Evolutionary conservation across 1,140 invertebrate genomes (phyloP), one percentile per base, ranked within the genome.

Genomic region (Aphelinus certus): DNA sequence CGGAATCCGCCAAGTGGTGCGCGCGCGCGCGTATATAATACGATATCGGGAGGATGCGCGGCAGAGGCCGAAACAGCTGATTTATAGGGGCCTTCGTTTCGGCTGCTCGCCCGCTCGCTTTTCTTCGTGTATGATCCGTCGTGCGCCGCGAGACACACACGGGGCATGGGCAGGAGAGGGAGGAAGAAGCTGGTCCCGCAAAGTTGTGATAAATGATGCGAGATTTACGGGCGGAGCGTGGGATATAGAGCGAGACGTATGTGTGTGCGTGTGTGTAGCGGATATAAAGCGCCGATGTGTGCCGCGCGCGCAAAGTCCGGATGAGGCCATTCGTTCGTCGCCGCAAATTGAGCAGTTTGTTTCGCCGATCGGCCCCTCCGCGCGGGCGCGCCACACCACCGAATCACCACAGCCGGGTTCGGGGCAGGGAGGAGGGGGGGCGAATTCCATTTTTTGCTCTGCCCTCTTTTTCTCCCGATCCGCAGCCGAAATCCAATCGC

Each of bases 311-410:
- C 55, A 68, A 78, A 80, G 71, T 76, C 62, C 58, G 71, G 57
- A 66, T 64, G 26, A 67, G 77, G 76, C 77, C 73, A 79, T 82
- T 83, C 79, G 76, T 82, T 83, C 74, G 75, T 68, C 60, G 77
- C 78, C 79, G 60, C 78, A 83, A 83, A 84, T 84, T 81, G 81
- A 83, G 78, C 79, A 79, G 81, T 82, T 82, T 83, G 80, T 84
- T 83, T 82, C 77, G 74, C 55, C 51, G 51, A 4, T 53, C 51
- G 51, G 9, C 51, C 26, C 26, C 26, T 26, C 26, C 26, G 26
- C 26, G 26, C 26, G 26, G 26, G 45, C 69, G 68, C 53, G 53
- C 5, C 53, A 10, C 53, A 43, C 55, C 51, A 68, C 26, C 26
- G 26, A 26, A 26, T 26, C 26, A 26, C 26, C 26, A 10, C 60